Evolutionary conservation across 2,888 invertebrate species (phyloP).

Genomic region (Chaetogeoica ovagalla): DNA sequence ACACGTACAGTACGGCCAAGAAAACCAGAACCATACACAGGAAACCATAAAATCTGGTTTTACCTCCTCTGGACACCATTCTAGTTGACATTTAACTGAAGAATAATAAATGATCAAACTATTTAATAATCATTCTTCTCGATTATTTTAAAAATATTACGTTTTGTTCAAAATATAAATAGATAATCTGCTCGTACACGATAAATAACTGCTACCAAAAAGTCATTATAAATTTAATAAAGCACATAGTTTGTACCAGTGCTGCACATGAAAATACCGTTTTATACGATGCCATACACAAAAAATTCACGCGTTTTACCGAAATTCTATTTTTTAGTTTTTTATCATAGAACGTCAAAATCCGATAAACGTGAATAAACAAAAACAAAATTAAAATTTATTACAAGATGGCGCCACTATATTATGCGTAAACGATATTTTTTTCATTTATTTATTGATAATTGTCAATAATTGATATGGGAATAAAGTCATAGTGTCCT

Average conservation of each 20-base stretch:
- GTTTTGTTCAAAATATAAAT: background rate
- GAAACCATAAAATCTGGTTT: constrained; percentile 65
- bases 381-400: background rate
- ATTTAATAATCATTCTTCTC: background rate
- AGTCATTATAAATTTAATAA: constrained; percentile 1
- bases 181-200: background rate
- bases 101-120: no score
- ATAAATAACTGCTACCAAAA: background rate
- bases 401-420: background rate
- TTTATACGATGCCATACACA: background rate
- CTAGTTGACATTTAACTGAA: constrained; percentile 56
- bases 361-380: background rate
- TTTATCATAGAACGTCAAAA: background rate
- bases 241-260: background rate
- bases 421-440: background rate
- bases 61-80: constrained; percentile 64
- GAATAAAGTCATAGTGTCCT: no score
- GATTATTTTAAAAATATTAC: constrained; percentile 3
- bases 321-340: background rate
- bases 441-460: no score
- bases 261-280: no score
- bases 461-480: no score
- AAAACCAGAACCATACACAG: constrained; percentile 63
- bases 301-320: background rate
- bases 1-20: constrained; percentile 64